Percentiles rank a stretch among this genome's conserved stretches.
Conservation (phyloP, 1,140 invertebrate species). For the Ectropis grisescens region DNA sequence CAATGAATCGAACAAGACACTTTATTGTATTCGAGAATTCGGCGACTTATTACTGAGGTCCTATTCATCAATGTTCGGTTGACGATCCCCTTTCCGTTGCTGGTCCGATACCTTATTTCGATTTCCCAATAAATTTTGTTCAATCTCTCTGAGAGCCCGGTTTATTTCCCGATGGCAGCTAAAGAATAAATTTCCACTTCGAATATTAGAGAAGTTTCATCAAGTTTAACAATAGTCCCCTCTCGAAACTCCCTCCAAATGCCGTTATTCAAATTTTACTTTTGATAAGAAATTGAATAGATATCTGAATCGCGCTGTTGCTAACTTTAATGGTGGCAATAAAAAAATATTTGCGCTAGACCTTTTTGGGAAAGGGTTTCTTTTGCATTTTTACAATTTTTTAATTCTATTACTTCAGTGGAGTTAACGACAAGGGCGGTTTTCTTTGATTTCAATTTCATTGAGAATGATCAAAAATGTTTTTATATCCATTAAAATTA, state of each 20-base stretch:
- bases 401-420: too few relatives aligned
- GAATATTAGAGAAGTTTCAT: constrained; percentile 49
- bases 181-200: constrained; percentile 49
- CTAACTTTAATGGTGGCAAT: constrained; percentile 26
- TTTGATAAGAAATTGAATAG: constrained; percentile 54
- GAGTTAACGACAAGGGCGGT: too few relatives aligned
- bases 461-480: too few relatives aligned
- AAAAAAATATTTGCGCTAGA: constrained; percentile 13
- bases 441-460: too few relatives aligned
- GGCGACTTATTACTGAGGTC: constrained; percentile 12
- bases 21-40: constrained; percentile 3
- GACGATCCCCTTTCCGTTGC: constrained; percentile 8
- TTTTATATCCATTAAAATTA: too few relatives aligned
- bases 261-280: constrained; percentile 50
- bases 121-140: constrained; percentile 34
- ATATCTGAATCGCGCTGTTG: constrained; percentile 30
- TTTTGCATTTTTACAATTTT: too few relatives aligned
- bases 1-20: constrained; percentile 1
- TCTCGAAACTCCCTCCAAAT: constrained; percentile 35
- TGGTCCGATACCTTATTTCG: constrained; percentile 19
- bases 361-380: background rate
- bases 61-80: constrained; percentile 26
- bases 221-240: constrained; percentile 41
- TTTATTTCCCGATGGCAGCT: constrained; percentile 34
- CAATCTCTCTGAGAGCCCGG: constrained; percentile 29